These are phyloP conservation scores for Cyrtodaria siliqua DNA, from an alignment of 2,888 invertebrate genomes.

Conservation along the genomic window DNA sequence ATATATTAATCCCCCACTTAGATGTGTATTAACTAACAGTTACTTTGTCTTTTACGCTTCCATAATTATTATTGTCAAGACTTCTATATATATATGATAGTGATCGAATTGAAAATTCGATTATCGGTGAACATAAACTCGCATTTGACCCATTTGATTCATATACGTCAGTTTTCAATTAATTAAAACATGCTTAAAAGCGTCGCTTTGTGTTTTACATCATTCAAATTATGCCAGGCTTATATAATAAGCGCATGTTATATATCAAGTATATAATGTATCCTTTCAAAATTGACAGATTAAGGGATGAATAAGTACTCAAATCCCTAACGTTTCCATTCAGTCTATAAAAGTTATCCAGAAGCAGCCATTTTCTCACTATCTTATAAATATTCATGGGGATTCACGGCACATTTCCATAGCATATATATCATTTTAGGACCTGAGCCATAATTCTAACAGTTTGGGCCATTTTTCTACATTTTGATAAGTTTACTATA, in stretches of 20 bases:
- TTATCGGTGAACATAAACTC: too few species aligned
- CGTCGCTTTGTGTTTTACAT: too few species aligned
- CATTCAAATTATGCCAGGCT: too few species aligned
- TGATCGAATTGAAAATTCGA: too few species aligned
- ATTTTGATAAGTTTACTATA: constrained; percentile 65
- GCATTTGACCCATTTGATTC: too few species aligned
- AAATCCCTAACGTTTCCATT: constrained; percentile 42
- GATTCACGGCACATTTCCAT: constrained; percentile 64
- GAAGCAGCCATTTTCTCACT: constrained; percentile 47
- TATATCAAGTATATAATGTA: constrained; percentile 16
- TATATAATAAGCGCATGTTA: background rate
- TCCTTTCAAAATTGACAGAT: constrained; percentile 55
- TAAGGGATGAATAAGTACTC: constrained; percentile 44
- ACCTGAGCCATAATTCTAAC: constrained; percentile 60
- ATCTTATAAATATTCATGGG: constrained; percentile 62
- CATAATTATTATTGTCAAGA: too few species aligned
- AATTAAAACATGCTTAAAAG: too few species aligned
- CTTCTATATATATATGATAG: too few species aligned
- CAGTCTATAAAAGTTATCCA: constrained; percentile 58
- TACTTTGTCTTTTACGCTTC: too few species aligned
- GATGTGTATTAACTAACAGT: too few species aligned
- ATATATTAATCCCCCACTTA: too few species aligned
- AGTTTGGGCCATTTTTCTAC: constrained; percentile 56
- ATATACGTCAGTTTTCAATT: too few species aligned
- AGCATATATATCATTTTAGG: constrained; percentile 61